Conservation (phyloP, 2,797 vertebrate species). For the Taenioides sp. region DNA sequence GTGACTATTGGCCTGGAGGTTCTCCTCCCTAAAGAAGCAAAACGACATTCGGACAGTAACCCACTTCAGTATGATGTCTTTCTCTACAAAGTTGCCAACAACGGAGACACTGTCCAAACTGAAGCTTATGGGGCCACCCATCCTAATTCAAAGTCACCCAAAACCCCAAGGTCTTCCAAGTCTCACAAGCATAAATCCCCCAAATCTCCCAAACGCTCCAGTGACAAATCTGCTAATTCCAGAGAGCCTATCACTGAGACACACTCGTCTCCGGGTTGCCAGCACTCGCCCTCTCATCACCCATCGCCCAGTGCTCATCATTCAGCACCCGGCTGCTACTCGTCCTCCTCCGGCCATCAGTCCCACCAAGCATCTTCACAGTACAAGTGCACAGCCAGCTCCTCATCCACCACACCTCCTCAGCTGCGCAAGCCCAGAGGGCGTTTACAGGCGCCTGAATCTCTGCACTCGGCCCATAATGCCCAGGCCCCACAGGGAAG, state of each 20-base stretch:
- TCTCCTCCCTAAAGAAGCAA: slow-evolving; percentile 78
- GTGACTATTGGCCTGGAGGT: slow-evolving; percentile 82
- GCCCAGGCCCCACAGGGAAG: slow-evolving; percentile 31
- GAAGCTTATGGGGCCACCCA: slow-evolving; percentile 35
- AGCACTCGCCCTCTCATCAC: slow-evolving; percentile 32
- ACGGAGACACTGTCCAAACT: slow-evolving; percentile 47
- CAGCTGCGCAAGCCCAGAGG: slow-evolving; percentile 60
- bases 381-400: slow-evolving; percentile 35
- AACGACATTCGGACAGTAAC: slow-evolving; percentile 64
- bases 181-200: slow-evolving; percentile 1
- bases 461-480: slow-evolving; percentile 20
- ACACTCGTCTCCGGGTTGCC: slow-evolving; percentile 44
- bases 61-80: slow-evolving; percentile 77
- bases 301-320: slow-evolving; percentile 41
- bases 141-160: slow-evolving; percentile 50
- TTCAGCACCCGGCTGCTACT: slow-evolving; percentile 38
- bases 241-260: slow-evolving; percentile 33
- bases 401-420: slow-evolving; percentile 42
- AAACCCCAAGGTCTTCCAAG: slow-evolving; percentile 39
- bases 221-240: slow-evolving; percentile 6
- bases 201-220: slow-evolving; percentile 20
- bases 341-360: slow-evolving; percentile 36
- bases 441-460: slow-evolving; percentile 45
- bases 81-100: slow-evolving; percentile 77
- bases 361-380: slow-evolving; percentile 50